Conservation (phyloP, 1,140 invertebrate genomes). For the Micrasema minimum region DNA sequence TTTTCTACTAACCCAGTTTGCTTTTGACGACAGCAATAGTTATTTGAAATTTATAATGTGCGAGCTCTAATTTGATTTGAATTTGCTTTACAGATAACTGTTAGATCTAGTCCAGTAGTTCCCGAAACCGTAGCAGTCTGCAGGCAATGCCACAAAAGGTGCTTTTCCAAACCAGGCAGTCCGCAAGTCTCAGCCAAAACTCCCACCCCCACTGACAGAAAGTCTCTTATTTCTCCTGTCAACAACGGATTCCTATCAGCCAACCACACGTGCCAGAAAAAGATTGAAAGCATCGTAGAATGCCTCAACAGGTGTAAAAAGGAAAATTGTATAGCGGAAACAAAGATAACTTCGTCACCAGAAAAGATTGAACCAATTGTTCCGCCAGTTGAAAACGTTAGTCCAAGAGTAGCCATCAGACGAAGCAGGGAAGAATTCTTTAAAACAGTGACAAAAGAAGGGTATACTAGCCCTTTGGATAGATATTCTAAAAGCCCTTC, state of each 20-base stretch:
- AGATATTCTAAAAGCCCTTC: slow-evolving; percentile 46
- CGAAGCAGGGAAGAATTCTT: slow-evolving; percentile 52
- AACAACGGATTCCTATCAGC: slow-evolving; percentile 34
- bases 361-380: slow-evolving; percentile 33
- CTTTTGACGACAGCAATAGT: slow-evolving; percentile 35
- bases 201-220: slow-evolving; percentile 36
- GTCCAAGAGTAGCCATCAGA: slow-evolving; percentile 41
- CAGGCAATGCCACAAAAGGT: slow-evolving; percentile 79
- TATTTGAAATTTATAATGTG: slow-evolving; percentile 3
- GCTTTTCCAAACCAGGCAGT: slow-evolving; percentile 69
- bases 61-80: slow-evolving; percentile 51
- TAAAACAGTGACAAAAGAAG: slow-evolving; percentile 42
- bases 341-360: slow-evolving; percentile 39
- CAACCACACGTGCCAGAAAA: slow-evolving; percentile 43
- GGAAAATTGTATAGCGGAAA: slow-evolving; percentile 41
- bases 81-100: slow-evolving; percentile 78
- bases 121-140: slow-evolving; percentile 75
- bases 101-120: slow-evolving; percentile 73
- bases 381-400: slow-evolving; percentile 15
- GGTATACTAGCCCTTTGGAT: slow-evolving; percentile 42
- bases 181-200: slow-evolving; percentile 53
- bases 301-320: slow-evolving; percentile 45
- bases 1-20: background rate
- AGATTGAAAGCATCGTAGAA: slow-evolving; percentile 25
- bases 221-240: slow-evolving; percentile 20